phyloP scores from a whole-genome alignment of 1,140 invertebrate species.

The Zaprionus nigranus region DNA sequence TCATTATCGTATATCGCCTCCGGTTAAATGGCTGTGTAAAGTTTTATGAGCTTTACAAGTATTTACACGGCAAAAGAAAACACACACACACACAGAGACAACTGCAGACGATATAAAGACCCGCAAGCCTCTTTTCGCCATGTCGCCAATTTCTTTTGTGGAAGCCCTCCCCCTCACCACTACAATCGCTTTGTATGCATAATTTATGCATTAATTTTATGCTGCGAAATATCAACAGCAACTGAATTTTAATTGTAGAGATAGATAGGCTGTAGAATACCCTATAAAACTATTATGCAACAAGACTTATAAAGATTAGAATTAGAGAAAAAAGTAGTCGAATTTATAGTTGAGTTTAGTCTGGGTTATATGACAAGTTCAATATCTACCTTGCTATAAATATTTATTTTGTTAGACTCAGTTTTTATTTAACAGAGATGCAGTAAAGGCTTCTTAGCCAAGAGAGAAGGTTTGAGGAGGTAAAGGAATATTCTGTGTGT shows the following conservation, averaged over 20 bases:
- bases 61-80: conserved; percentile 51
- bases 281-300: conserved; percentile 2
- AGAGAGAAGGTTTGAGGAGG: no score
- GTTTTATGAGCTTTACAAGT: conserved; percentile 45
- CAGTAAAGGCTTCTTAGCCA: neutral
- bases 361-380: no score
- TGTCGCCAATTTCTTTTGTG: neutral
- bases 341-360: no score
- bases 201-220: conserved; percentile 67
- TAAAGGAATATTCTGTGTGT: no score
- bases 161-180: neutral
- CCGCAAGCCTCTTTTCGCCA: conserved; percentile 1
- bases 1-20: conserved; percentile 61
- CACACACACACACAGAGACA: neutral
- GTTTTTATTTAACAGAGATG: neutral
- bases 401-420: neutral
- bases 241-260: neutral
- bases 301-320: no score
- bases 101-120: neutral
- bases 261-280: neutral
- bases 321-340: neutral
- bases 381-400: no score
- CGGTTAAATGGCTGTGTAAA: conserved; percentile 62
- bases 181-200: conserved; percentile 56
- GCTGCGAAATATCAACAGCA: conserved; percentile 27